Base-by-base conservation (phyloP, 2,888 invertebrate genomes). In the Amphipyra berbera region DNA sequence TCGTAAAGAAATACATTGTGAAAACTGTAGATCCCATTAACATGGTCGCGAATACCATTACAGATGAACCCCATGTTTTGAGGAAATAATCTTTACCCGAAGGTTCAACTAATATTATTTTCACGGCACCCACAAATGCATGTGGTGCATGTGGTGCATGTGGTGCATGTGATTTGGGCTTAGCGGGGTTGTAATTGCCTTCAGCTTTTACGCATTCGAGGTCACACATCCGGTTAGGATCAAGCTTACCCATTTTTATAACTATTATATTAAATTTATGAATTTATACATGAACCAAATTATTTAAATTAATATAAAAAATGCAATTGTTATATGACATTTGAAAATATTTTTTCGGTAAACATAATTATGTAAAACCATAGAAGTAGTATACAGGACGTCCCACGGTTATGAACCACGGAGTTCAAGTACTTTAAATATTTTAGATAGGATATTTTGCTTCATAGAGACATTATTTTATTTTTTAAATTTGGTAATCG, bases 51-150 rank as follows among this genome's bases (percentile, higher is more conserved):
- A 89, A 13, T 1, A 77, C 69, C 10, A 91, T 61, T 4, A 82
- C 46, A 0, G 82, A 85, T 4, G 89, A 82, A 6, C 77, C 72
- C 54, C 81, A 80, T 41, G 61, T 61, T 46, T 80, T 84, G 9
- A 66, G 67, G 3, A 46, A 33, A 64, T 88, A 85, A 4, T 82
- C 70, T 3, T 52, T 60, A 40, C 66, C 60, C 0, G 85, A 75
- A 2, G 85, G 81, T 13, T 91, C 88, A 2, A 92, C 81, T n/a
- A 91, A 68, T 42, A 90, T 68, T 50, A 92, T 89, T 73, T 87
- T 91, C 13, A 92, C 90, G 0, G 90, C 90, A 5, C 92, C 91
- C 4, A 88, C 79, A 45, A 89, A 91, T 62, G 90, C 89, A 21
- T 58, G 71, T 45, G n/a, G n/a, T n/a, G n/a, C n/a, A n/a, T n/a